Percentiles rank a stretch among this genome's conserved stretches.
These are phyloP conservation scores for Pheosia gnoma DNA, from an alignment of 2,888 invertebrate genomes.

Conservation along the genomic window DNA sequence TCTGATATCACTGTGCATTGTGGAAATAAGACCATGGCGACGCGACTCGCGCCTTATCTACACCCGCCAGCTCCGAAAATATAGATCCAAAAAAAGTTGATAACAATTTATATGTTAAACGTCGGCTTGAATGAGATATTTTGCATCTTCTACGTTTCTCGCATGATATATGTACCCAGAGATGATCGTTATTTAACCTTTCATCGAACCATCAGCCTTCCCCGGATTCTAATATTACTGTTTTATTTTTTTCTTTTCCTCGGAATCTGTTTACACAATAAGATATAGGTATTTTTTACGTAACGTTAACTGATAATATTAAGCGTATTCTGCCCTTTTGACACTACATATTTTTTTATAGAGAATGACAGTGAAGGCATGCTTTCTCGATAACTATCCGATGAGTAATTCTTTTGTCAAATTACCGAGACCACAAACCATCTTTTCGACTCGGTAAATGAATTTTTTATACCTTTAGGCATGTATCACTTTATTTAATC, in stretches of 20 bases:
- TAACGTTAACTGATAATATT: no score
- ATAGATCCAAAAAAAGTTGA: constrained; percentile 76
- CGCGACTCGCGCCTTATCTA: constrained; percentile 63
- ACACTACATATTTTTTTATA: no score
- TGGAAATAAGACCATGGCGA: constrained; percentile 61
- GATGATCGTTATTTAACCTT: constrained; percentile 34
- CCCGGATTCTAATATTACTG: constrained; percentile 12
- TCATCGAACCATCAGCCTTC: constrained; percentile 23
- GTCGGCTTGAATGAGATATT: constrained; percentile 72
- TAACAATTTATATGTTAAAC: constrained; percentile 81
- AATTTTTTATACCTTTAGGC: no score
- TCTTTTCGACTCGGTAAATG: no score
- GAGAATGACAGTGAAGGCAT: no score
- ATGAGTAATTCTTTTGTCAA: no score
- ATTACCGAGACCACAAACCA: no score
- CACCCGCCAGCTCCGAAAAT: constrained; percentile 64
- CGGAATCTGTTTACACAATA: not conserved
- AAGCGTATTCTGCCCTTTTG: no score
- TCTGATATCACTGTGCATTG: constrained; percentile 59
- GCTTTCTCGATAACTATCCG: no score
- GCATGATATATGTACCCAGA: constrained; percentile 47
- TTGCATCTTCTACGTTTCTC: constrained; percentile 58
- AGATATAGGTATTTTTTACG: no score
- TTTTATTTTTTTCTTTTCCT: not conserved
- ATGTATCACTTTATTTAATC: no score